Conservation (phyloP, 2,113 vertebrate genomes). For the Neotoma lepida region DNA sequence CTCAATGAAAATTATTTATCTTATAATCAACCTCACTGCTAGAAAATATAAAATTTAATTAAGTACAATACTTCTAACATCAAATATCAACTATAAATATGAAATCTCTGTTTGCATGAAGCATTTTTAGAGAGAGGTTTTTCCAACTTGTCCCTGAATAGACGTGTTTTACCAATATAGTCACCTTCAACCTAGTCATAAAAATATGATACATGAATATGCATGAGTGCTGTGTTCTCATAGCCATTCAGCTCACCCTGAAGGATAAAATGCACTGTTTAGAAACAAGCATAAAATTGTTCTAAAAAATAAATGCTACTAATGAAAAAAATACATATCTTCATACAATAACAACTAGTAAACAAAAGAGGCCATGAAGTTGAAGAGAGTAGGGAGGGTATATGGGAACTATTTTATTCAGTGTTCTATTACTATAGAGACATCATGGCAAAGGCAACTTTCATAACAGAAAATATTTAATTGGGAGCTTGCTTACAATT, state of each 20-base stretch:
- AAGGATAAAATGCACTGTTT: neutral
- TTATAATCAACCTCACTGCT: neutral
- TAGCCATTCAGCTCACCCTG: neutral
- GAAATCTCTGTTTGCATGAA: neutral
- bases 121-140: neutral
- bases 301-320: neutral
- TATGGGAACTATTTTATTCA: no score
- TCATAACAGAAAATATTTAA: neutral
- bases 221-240: neutral
- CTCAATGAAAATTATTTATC: neutral
- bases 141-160: neutral
- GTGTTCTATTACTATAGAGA: neutral
- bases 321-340: neutral
- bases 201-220: neutral
- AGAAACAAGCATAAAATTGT: neutral
- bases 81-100: neutral
- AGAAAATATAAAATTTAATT: neutral
- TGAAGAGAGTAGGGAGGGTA: neutral
- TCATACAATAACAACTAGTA: neutral
- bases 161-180: neutral
- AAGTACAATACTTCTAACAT: neutral
- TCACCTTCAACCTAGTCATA: neutral
- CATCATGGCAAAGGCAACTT: neutral
- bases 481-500: neutral
- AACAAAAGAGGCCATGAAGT: neutral